Percentiles rank a stretch among this genome's conserved stretches.
These are phyloP conservation scores for Petrolisthes manimaculis DNA, from an alignment of 2,888 invertebrate species.

Conservation along the genomic window DNA sequence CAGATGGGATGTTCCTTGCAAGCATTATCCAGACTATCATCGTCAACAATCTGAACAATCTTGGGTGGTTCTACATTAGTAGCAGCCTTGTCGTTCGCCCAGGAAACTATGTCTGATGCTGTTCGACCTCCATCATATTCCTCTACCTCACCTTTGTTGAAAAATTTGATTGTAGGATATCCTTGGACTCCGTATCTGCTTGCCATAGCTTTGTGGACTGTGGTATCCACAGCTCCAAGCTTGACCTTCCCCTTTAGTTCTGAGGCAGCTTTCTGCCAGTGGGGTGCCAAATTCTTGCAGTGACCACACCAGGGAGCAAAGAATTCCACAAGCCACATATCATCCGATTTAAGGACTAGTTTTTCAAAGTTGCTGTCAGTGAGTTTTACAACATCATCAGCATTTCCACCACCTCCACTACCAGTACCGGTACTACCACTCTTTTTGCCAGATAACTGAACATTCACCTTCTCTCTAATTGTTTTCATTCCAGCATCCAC, in stretches of 20 bases:
- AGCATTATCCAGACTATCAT: constrained; percentile 77
- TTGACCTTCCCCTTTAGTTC: constrained; percentile 95
- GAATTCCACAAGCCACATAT: constrained; percentile 98
- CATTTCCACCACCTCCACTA: constrained; percentile 67
- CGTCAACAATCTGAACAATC: constrained; percentile 75
- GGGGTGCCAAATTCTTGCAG: constrained; percentile 95
- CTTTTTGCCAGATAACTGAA: constrained; percentile 76
- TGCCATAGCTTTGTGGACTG: constrained; percentile 86
- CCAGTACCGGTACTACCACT: constrained; percentile 65
- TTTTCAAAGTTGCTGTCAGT: constrained; percentile 97
- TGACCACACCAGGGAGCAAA: constrained; percentile 98
- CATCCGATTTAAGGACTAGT: constrained; percentile 90
- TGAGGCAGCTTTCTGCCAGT: constrained; percentile 94
- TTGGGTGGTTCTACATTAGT: constrained; percentile 93
- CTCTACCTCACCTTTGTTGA: constrained; percentile 70
- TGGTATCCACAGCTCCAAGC: constrained; percentile 95
- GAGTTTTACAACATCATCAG: constrained; percentile 84
- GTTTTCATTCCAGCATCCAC: constrained; percentile 88
- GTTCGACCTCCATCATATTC: constrained; percentile 96
- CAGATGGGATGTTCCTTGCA: constrained; percentile 92
- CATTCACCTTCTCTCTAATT: constrained; percentile 80
- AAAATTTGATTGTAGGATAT: constrained; percentile 93
- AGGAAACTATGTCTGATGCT: constrained; percentile 87
- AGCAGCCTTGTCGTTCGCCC: constrained; percentile 88
- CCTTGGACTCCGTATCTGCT: constrained; percentile 88